phyloP scores from a whole-genome alignment of 2,113 vertebrate species.

The Siphamia tubifer region DNA sequence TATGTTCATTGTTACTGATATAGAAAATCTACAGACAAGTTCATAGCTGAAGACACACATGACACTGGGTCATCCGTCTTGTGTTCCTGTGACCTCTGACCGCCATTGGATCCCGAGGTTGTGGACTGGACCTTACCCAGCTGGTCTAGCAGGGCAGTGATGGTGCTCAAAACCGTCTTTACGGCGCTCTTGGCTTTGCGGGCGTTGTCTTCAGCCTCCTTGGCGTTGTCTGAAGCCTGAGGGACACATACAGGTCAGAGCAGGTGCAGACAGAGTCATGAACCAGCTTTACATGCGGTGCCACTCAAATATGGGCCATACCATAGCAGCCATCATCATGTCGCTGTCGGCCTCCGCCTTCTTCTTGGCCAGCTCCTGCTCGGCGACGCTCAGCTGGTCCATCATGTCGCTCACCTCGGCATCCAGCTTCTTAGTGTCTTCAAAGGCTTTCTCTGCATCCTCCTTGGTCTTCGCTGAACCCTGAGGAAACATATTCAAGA shows the following conservation, averaged over 20 bases:
- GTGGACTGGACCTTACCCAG: slow-evolving; percentile 89
- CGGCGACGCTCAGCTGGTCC: slow-evolving; percentile 85
- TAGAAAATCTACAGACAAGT: too few relatives aligned
- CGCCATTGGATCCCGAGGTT: too few relatives aligned
- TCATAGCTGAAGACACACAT: too few relatives aligned
- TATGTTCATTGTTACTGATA: too few relatives aligned
- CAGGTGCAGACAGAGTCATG: too few relatives aligned
- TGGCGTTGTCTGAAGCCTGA: slow-evolving; percentile 90
- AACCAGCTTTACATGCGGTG: too few relatives aligned
- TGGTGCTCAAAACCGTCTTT: slow-evolving; percentile 84
- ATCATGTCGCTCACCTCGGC: slow-evolving; percentile 86
- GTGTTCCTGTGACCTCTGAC: too few relatives aligned
- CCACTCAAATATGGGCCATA: too few relatives aligned
- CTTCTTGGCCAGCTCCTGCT: slow-evolving; percentile 85
- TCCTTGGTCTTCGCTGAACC: slow-evolving; percentile 86
- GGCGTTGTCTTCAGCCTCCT: slow-evolving; percentile 93
- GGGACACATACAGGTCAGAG: background rate
- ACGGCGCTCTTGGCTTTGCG: slow-evolving; percentile 93
- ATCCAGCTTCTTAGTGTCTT: slow-evolving; percentile 86
- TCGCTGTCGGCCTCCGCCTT: slow-evolving; percentile 87
- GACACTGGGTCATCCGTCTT: too few relatives aligned
- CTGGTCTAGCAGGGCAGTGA: slow-evolving; percentile 86
- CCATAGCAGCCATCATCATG: slow-evolving; percentile 96
- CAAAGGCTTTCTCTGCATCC: slow-evolving; percentile 88
- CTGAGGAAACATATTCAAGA: slow-evolving; percentile 75